These are phyloP conservation scores for Monopterus albus DNA, from an alignment of 2,113 vertebrate species.

Conservation along the genomic window DNA sequence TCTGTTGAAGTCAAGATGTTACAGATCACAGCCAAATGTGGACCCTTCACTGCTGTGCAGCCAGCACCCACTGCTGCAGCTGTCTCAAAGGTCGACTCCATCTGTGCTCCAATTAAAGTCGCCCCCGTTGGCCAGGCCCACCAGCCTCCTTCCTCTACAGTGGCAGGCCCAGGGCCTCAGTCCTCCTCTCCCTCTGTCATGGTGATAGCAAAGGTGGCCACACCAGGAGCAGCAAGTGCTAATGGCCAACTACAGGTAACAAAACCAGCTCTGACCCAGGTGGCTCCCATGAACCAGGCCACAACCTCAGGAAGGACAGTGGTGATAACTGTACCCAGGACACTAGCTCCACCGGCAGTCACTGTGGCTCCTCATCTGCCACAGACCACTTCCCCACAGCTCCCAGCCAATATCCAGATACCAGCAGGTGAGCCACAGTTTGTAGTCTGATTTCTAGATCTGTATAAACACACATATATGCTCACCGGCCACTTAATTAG, in stretches of 20 bases:
- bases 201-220: conserved; percentile 45
- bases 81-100: neutral
- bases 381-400: conserved; percentile 75
- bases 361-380: conserved; percentile 69
- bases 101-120: neutral
- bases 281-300: conserved; percentile 48
- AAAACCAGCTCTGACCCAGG: conserved; percentile 32
- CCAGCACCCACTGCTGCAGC: neutral
- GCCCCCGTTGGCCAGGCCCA: neutral
- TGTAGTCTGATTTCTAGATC: too few relatives aligned
- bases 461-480: too few relatives aligned
- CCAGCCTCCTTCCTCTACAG: neutral
- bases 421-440: conserved; percentile 84
- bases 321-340: conserved; percentile 70
- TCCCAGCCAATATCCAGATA: conserved; percentile 90
- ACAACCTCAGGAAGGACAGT: conserved; percentile 64
- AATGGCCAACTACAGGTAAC: conserved; percentile 9
- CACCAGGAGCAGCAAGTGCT: neutral
- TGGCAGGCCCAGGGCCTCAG: neutral
- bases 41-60: neutral
- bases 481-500: too few relatives aligned
- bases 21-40: conserved; percentile 14
- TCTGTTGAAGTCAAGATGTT: conserved; percentile 3
- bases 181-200: conserved; percentile 29
- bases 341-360: conserved; percentile 70